phyloP scores from a whole-genome alignment of 2,797 vertebrate species.

The Champsocephalus gunnari region DNA sequence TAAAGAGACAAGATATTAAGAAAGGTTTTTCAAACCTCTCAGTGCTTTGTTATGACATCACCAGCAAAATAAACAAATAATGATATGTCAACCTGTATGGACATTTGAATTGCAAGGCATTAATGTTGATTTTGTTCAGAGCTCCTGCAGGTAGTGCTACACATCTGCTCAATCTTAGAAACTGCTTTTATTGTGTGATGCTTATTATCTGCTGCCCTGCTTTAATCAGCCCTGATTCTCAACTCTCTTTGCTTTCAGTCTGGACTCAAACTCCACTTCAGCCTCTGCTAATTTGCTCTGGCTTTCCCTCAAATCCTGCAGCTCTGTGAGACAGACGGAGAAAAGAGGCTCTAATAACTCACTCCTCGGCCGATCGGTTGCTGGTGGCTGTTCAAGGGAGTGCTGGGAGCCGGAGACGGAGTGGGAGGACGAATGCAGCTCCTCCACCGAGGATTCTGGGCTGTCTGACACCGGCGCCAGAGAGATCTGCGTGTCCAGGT shows the following conservation, averaged over 20 bases:
- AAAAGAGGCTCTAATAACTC: conserved; percentile 64
- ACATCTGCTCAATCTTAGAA: conserved; percentile 14
- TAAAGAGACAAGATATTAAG: neutral
- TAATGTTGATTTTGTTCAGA: conserved; percentile 7
- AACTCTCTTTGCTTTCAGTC: conserved; percentile 25
- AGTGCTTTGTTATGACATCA: neutral
- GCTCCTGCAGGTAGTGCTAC: conserved; percentile 1
- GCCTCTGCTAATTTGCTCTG: conserved; percentile 35
- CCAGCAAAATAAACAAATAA: neutral
- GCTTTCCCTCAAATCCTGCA: conserved; percentile 43
- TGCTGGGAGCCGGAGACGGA: conserved; percentile 80
- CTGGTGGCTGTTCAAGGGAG: conserved; percentile 74
- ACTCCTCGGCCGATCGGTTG: conserved; percentile 64
- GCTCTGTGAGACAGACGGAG: conserved; percentile 30
- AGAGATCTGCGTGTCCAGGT: conserved; percentile 87
- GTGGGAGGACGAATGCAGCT: conserved; percentile 83
- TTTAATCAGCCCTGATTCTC: conserved; percentile 30
- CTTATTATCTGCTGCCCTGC: neutral
- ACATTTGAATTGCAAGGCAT: neutral
- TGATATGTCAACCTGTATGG: neutral
- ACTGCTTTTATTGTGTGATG: neutral
- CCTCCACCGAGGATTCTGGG: conserved; percentile 86
- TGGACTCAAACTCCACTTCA: conserved; percentile 18
- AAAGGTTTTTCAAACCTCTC: neutral
- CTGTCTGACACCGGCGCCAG: conserved; percentile 87